Evolutionary conservation across 1,140 invertebrate genomes (phyloP), one percentile per base, ranked within the genome.

Genomic region (Cydia fagiglandana): DNA sequence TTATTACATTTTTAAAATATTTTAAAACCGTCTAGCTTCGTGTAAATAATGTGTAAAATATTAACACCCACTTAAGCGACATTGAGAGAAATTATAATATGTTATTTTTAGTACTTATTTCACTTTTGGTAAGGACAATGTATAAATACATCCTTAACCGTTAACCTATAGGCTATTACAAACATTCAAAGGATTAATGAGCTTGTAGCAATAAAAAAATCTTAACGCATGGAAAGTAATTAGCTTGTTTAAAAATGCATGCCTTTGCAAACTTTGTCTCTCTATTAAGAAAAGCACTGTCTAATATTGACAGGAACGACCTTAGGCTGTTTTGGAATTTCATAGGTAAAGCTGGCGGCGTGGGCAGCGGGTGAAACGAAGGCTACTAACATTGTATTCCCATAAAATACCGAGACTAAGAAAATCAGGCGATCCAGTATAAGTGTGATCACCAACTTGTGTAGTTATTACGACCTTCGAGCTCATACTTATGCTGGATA

Each of bases 201-300:
- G 66, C 38, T 41, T 45, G 20, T 41, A 34, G 13, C 66, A 15
- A 45, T 41, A 70, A 41, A 70, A 41, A 66, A n/a, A 50, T 64
- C 13, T 68, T n/a, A 68, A 68, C 64, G 64, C 64, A 68, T 38
- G 12, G 66, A 70, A 70, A 70, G 66, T 68, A 68, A 68, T 68
- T 68, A 34, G 30, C 30, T 68, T 64, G 30, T n/a, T 68, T 34
- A 68, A 34, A 68, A 68, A 68, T 70, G 34, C 66, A 70, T 41
- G n/a, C 34, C 6, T 70, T 38, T 41, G 24, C 66, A 70, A 41
- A 17, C 4, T 70, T 34, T 17, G 38, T 17, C 56, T 61, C 56
- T 61, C 7, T 24, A 24, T 10, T 17, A 24, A 5, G 20, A 61
- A 61, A 24, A 20, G 10, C 3, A 20, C n/a, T 61, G 24, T 61